These are phyloP conservation scores for Oxytorus armatus DNA, from an alignment of 2,888 invertebrate genomes.

Conservation along the genomic window DNA sequence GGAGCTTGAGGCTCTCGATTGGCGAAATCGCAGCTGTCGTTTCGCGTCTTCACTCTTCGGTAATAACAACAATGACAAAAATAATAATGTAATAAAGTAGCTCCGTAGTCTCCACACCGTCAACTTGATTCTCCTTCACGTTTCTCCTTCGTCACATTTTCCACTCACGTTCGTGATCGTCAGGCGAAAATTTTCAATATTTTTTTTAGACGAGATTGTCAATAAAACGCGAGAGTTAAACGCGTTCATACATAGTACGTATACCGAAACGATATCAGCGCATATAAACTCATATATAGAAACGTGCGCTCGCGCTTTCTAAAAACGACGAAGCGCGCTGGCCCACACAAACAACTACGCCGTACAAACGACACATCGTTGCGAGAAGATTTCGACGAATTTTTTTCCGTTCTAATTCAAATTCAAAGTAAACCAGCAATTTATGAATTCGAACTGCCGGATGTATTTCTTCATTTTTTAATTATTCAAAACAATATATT, in stretches of 20 bases:
- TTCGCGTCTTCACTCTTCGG: slow-evolving; percentile 19
- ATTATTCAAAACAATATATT: too few species aligned
- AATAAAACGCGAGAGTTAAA: slow-evolving; percentile 7
- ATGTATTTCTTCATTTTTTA: too few species aligned
- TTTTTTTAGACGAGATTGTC: slow-evolving; percentile 8
- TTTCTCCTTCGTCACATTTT: neutral
- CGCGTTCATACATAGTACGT: neutral
- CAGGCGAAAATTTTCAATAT: slow-evolving; percentile 1
- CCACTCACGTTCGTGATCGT: neutral
- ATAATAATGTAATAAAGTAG: slow-evolving; percentile 32
- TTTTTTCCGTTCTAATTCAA: neutral
- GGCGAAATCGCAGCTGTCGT: slow-evolving; percentile 56
- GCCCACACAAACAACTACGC: neutral
- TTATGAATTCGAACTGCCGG: too few species aligned
- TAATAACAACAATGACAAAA: slow-evolving; percentile 13
- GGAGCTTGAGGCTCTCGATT: slow-evolving; percentile 35
- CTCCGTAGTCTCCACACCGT: slow-evolving; percentile 4
- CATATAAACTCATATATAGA: neutral
- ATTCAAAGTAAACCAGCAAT: too few species aligned
- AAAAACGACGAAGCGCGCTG: slow-evolving; percentile 16
- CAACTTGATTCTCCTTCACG: neutral
- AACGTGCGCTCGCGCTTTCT: slow-evolving; percentile 37
- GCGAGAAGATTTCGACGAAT: neutral
- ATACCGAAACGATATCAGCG: neutral
- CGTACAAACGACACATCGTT: slow-evolving; percentile 4